These are phyloP conservation scores for Columba livia DNA, from an alignment of 2,113 vertebrate genomes.

Conservation along the genomic window DNA sequence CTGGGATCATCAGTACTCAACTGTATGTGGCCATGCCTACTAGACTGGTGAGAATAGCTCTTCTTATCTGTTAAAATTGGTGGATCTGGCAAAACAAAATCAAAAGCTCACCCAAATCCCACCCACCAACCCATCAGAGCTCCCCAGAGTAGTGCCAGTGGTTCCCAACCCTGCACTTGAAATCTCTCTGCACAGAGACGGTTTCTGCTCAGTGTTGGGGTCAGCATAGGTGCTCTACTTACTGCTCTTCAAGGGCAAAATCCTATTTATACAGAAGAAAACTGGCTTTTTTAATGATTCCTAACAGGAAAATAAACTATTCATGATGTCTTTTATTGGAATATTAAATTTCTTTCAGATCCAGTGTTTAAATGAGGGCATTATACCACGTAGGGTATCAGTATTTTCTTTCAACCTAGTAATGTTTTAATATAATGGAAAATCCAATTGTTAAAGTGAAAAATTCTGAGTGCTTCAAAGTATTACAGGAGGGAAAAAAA, in stretches of 20 bases:
- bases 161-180: neutral
- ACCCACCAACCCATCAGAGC: neutral
- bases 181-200: rapidly evolving
- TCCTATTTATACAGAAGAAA: neutral
- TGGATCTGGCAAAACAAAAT: constrained; percentile 36
- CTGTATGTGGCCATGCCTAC: neutral
- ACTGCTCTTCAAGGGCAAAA: constrained; percentile 33
- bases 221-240: neutral
- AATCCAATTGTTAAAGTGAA: neutral
- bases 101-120: neutral
- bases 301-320: neutral
- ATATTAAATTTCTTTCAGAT: constrained; percentile 1
- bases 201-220: neutral
- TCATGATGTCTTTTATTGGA: neutral
- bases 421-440: neutral
- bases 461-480: constrained; percentile 5
- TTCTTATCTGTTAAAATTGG: constrained; percentile 49
- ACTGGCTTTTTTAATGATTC: constrained; percentile 12
- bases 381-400: neutral
- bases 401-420: neutral
- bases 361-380: constrained; percentile 14
- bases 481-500: constrained; percentile 27
- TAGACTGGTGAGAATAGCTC: neutral
- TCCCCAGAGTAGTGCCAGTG: neutral
- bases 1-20: neutral